Base-by-base conservation (phyloP, 64 coral and sea anemone species). In the Astreopora myriophthalma region DNA sequence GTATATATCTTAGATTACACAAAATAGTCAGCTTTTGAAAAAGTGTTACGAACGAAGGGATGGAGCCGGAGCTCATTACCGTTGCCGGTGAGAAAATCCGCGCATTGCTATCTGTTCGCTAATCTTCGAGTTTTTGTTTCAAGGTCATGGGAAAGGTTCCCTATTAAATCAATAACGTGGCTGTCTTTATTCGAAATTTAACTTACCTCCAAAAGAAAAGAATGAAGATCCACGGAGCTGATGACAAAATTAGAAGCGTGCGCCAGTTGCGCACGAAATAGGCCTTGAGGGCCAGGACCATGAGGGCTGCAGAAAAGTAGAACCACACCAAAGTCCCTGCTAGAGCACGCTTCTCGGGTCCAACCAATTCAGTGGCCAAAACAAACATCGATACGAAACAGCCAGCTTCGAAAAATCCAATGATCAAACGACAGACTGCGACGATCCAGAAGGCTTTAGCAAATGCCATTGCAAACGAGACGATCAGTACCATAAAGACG, bases 171-270 rank as follows among this genome's bases (percentile, higher is more conserved):
- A n/a, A n/a, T 44, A 44, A 44, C 1, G 6, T 10, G 6, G 40
- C 6, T 10, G 40, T 44, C 40, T 44, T 44, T 44, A 6, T 8
- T 44, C 11, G 40, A 17, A 8, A 6, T 66, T 25, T 3, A 19
- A 94, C 93, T 72, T 90, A 99, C 97, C 93, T 95, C 82, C 89
- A 99, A 35, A 99, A 99, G 1, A 95, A 8, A 1, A 99, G 49
- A 17, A 93, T 86, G 38, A 99, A 95, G 42, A 99, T 66, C 88
- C 90, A 99, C 14, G 97, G 94, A 22, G 89, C 92, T 24, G 91
- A 91, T 8, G 89, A 96, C 7, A 99, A 3, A 39, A 99, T 99
- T 24, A 87, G 61, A 46, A 99, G 73, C 62, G 84, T 76, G 17
- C 88, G 42, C 97, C 97, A 99, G 13, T 93, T 84, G 3, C 97